Percentiles rank a stretch among this genome's conserved stretches.
These are phyloP conservation scores for Recurvirostra avosetta DNA, from an alignment of 2,113 vertebrate species.

Conservation along the genomic window DNA sequence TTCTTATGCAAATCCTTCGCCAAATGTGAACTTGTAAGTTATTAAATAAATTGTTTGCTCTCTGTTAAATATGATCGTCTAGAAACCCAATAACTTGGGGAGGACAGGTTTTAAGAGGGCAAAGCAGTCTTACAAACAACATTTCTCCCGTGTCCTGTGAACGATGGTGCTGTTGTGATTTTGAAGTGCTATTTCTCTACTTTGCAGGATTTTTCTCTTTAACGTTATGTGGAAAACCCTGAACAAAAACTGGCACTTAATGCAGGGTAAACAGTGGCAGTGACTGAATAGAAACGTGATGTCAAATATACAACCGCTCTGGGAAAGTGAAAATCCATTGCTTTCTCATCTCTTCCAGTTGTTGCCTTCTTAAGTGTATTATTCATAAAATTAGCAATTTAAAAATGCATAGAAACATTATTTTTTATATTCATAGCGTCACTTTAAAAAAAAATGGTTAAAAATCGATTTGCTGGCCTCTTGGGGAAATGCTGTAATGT, in stretches of 20 bases:
- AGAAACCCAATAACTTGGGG: background rate
- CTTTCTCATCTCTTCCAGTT: slow-evolving; percentile 9
- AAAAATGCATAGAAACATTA: slow-evolving; percentile 26
- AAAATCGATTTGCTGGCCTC: slow-evolving; percentile 66
- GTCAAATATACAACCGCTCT: background rate
- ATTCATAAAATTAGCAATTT: background rate
- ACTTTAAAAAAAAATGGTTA: slow-evolving; percentile 45
- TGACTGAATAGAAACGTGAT: slow-evolving; percentile 27
- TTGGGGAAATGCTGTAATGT: slow-evolving; percentile 68
- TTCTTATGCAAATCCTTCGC: background rate
- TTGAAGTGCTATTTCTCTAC: background rate
- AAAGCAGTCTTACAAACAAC: background rate
- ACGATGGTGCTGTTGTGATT: background rate
- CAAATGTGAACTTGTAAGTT: background rate
- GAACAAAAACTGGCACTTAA: slow-evolving; percentile 16
- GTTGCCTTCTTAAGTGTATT: slow-evolving; percentile 2
- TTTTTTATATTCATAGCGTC: slow-evolving; percentile 26
- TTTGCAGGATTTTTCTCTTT: slow-evolving; percentile 1
- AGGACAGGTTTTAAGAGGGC: background rate
- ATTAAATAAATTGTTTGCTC: background rate
- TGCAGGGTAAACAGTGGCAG: slow-evolving; percentile 37
- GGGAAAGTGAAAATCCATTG: slow-evolving; percentile 19
- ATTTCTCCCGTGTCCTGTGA: background rate
- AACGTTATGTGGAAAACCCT: background rate
- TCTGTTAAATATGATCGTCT: background rate